Evolutionary conservation across 2,113 vertebrate species (phyloP).

Genomic region (Phaetusa simplex): DNA sequence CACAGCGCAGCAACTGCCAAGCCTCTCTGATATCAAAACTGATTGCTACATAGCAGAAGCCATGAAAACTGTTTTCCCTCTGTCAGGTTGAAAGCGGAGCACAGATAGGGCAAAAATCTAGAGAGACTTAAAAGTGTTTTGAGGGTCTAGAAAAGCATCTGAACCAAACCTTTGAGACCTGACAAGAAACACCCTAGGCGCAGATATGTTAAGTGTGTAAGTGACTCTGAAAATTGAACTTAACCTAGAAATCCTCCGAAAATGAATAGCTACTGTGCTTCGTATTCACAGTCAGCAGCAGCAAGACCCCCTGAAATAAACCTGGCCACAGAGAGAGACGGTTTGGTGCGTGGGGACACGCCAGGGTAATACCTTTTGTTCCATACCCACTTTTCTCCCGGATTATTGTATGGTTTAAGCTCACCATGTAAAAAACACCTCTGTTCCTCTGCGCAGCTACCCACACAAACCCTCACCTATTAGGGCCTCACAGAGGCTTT

Average conservation of each 20-base stretch:
- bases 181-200: neutral
- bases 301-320: neutral
- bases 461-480: neutral
- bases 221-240: neutral
- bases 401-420: neutral
- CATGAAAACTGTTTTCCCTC: neutral
- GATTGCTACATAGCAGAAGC: neutral
- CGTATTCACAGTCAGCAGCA: neutral
- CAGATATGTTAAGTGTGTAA: neutral
- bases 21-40: neutral
- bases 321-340: neutral
- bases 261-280: neutral
- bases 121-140: neutral
- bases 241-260: neutral
- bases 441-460: neutral
- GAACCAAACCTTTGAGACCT: neutral
- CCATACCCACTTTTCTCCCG: neutral
- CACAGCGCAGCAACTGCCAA: neutral
- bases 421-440: neutral
- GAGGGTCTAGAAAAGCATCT: neutral
- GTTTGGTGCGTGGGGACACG: fast-evolving
- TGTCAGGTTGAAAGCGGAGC: neutral
- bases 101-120: neutral
- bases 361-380: neutral
- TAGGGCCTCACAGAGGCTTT: neutral